phyloP scores from a whole-genome alignment of 2,797 vertebrate species.

The Falco biarmicus region DNA sequence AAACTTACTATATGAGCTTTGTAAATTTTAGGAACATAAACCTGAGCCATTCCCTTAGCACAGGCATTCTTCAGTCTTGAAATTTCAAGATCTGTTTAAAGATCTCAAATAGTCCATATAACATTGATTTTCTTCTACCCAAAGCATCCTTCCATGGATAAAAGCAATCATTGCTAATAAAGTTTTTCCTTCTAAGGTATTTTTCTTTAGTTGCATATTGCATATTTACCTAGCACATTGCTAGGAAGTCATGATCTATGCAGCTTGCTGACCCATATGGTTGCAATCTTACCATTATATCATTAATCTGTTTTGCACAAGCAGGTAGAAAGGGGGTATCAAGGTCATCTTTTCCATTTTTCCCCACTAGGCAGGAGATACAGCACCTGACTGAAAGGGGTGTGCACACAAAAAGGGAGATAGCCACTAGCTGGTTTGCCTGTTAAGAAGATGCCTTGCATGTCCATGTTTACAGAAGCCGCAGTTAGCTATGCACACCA shows the following conservation, averaged over 20 bases:
- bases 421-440: background rate
- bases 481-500: accelerated
- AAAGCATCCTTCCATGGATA: background rate
- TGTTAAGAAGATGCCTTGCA: background rate
- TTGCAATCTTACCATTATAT: background rate
- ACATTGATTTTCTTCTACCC: background rate
- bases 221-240: background rate
- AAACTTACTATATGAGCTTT: background rate
- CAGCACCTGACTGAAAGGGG: background rate
- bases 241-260: background rate
- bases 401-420: background rate
- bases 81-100: background rate
- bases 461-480: background rate
- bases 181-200: background rate
- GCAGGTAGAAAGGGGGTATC: background rate
- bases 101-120: background rate
- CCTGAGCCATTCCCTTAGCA: background rate
- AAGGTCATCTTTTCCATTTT: background rate
- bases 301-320: background rate
- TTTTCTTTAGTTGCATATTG: background rate
- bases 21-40: background rate
- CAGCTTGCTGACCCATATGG: background rate
- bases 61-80: background rate
- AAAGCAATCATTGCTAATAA: background rate
- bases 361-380: background rate